A percentile compares a stretch with the other conserved stretches of the same genome.
Conservation (phyloP, 2,113 vertebrate species). For the Otocyon megalotis region DNA sequence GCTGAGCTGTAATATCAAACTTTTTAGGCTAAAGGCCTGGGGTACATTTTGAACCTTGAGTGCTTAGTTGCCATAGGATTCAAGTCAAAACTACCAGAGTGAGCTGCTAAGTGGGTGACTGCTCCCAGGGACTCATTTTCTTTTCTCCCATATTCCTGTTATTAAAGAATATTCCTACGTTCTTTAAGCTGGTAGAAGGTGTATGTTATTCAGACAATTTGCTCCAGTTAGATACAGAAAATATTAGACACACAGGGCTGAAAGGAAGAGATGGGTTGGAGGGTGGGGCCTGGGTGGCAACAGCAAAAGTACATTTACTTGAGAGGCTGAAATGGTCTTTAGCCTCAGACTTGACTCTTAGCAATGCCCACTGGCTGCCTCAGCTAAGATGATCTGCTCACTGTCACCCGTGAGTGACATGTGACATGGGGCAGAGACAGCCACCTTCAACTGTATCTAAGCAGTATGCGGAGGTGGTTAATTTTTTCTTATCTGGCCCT, state of each 20-base stretch:
- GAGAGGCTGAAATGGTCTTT: neutral
- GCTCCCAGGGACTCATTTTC: constrained; percentile 17
- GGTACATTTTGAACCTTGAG: constrained; percentile 18
- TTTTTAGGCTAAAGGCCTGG: neutral
- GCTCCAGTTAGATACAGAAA: constrained; percentile 5
- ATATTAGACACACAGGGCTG: neutral
- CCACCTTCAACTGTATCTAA: neutral
- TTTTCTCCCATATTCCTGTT: constrained; percentile 36
- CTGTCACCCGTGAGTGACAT: neutral
- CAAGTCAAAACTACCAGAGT: constrained; percentile 17
- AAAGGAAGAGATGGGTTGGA: neutral
- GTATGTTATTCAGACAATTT: constrained; percentile 38
- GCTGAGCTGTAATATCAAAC: constrained; percentile 45
- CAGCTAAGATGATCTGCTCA: neutral
- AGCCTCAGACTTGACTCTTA: neutral
- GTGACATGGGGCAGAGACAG: neutral
- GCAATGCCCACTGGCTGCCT: neutral
- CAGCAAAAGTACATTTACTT: neutral
- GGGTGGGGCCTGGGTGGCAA: neutral
- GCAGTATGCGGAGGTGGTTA: neutral
- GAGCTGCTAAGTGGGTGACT: neutral
- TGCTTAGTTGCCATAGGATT: constrained; percentile 38
- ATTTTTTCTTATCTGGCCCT: neutral
- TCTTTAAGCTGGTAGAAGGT: constrained; percentile 22
- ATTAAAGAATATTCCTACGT: constrained; percentile 39